phyloP scores from a whole-genome alignment of 2,888 invertebrate species.

The Cheilosia vernalis region DNA sequence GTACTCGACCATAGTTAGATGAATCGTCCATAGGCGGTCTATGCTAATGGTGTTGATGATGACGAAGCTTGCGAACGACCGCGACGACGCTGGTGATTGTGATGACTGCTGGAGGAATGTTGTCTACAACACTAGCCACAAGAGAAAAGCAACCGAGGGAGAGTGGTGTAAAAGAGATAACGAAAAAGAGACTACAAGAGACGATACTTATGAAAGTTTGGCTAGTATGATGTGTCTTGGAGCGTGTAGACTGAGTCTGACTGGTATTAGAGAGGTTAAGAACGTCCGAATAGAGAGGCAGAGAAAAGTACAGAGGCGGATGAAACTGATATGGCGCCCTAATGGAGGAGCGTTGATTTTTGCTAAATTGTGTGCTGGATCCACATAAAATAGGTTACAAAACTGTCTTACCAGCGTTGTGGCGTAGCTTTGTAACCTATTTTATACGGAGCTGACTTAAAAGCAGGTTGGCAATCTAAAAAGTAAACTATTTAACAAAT shows the following conservation, averaged over 20 bases:
- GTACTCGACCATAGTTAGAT: constrained; percentile 45
- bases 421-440: too few relatives aligned
- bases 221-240: not conserved
- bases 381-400: too few relatives aligned
- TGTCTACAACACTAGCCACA: constrained; percentile 2
- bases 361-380: not conserved
- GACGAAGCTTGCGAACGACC: constrained; percentile 18
- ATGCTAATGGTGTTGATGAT: constrained; percentile 32
- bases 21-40: constrained; percentile 26
- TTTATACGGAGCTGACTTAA: too few relatives aligned
- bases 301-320: constrained; percentile 35
- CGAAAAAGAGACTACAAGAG: constrained; percentile 17
- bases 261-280: not conserved
- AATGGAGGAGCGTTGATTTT: not conserved
- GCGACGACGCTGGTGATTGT: constrained; percentile 20
- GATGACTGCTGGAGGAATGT: constrained; percentile 29
- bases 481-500: too few relatives aligned
- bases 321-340: constrained; percentile 9
- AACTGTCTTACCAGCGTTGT: too few relatives aligned
- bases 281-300: not conserved
- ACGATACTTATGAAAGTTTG: constrained; percentile 11
- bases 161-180: constrained; percentile 14
- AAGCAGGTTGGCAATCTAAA: too few relatives aligned
- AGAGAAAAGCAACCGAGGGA: constrained; percentile 26
- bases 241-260: constrained; percentile 2